Base-by-base conservation (phyloP, 2,797 vertebrate genomes). In the Antrozous pallidus region DNA sequence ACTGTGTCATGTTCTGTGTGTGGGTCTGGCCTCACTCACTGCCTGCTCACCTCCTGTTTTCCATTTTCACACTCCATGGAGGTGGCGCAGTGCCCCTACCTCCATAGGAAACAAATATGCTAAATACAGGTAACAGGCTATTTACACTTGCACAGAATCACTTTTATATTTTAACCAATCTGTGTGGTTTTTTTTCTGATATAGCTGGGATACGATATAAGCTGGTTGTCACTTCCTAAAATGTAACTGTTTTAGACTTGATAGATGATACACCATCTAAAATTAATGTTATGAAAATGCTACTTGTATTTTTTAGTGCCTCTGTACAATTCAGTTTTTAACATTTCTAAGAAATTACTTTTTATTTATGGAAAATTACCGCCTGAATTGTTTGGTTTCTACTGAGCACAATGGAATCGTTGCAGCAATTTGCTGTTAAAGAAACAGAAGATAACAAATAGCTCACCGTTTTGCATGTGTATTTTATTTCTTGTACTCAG, bases 191-290 rank as follows among this genome's bases (percentile, higher is more conserved):
- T 73, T 16, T 16, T 20, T 3, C 71, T 36, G 17, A 9, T 7
- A 1, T 26, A 51, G 74, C 65, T 73, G 63, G 26, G 91, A 56
- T 45, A 1, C 0, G 1, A 47, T 86, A 36, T 45, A 81, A 91
- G 63, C 84, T 6, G 9, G 42, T 70, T 90, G 0, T 67, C 20
- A 87, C 42, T 86, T 97, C 74, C 91, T 95, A 93, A 95, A 96
- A 90, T 93, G 56, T 82, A 96, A 75, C 54, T 51, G n/a, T 90
- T 93, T 97, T 94, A 94, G 54, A 94, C 79, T 85, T 96, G 67
- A 78, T 80, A 2, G 28, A 20, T 58, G 71, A 51, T 33, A 33
- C 2, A 18, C 26, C 31, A 36, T 78, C 70, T 80, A 73, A 70
- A 94, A 80, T 69, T 58, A 86, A 20, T 47, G 47, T 42, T 69